Evolutionary conservation across 2,888 invertebrate species (phyloP).

Genomic region (Amiota communis): DNA sequence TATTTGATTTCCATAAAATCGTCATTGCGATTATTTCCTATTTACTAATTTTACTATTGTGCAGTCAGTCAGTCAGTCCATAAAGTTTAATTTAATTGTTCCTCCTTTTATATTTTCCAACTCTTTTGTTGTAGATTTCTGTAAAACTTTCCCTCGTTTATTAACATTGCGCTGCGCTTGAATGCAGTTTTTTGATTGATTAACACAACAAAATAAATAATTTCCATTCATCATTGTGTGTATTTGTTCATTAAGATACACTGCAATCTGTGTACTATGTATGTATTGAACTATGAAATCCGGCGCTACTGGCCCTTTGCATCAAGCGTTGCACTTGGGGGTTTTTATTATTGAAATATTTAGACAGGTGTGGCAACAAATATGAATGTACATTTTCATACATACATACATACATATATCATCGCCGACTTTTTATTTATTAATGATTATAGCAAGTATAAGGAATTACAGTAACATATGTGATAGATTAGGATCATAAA

Average conservation of each 20-base stretch:
- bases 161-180: slow-evolving; percentile 8
- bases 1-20: background rate
- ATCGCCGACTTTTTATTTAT: no score
- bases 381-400: no score
- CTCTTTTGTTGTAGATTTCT: no score
- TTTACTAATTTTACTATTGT: slow-evolving; percentile 1
- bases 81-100: slow-evolving; percentile 24
- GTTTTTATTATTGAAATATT: slow-evolving; percentile 10
- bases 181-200: slow-evolving; percentile 25
- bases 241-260: no score
- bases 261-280: no score
- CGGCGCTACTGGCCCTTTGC: no score
- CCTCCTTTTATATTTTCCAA: background rate
- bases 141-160: slow-evolving; percentile 14
- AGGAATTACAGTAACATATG: slow-evolving; percentile 7
- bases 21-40: slow-evolving; percentile 4
- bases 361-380: slow-evolving; percentile 7
- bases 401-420: no score
- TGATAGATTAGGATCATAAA: background rate
- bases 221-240: background rate
- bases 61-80: slow-evolving; percentile 4
- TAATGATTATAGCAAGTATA: background rate
- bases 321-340: no score
- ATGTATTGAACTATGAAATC: no score
- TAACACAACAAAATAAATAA: slow-evolving; percentile 17